phyloP scores from a whole-genome alignment of 1,140 invertebrate species.

The Ylistrum balloti region DNA sequence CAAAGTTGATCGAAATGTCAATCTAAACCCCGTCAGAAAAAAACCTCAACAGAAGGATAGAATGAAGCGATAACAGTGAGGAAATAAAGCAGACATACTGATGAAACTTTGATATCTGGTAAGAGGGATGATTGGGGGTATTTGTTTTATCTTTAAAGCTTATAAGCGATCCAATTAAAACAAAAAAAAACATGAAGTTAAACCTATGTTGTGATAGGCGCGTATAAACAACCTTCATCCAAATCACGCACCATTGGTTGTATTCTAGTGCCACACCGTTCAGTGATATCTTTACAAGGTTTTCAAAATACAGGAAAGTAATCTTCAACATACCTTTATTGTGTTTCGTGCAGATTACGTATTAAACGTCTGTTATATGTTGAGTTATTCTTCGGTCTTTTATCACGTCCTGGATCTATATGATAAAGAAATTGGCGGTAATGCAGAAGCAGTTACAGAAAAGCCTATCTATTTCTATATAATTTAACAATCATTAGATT shows the following conservation, averaged over 20 bases:
- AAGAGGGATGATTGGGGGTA: slow-evolving; percentile 8
- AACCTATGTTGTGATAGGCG: not conserved
- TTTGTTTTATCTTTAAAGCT: not conserved
- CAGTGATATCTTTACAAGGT: slow-evolving; percentile 23
- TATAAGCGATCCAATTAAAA: slow-evolving; percentile 14
- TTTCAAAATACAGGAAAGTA: not conserved
- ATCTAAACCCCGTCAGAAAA: not conserved
- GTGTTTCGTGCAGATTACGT: slow-evolving; percentile 12
- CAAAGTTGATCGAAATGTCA: not conserved
- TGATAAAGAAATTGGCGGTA: not conserved
- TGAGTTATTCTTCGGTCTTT: not conserved
- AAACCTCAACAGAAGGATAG: not conserved
- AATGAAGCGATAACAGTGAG: not conserved
- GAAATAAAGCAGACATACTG: slow-evolving; percentile 13
- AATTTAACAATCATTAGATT: not conserved
- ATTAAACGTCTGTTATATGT: not conserved
- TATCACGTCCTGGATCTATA: not conserved
- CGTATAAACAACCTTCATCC: not conserved
- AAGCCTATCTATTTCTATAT: not conserved
- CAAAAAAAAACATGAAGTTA: slow-evolving; percentile 36
- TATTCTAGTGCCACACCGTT: not conserved
- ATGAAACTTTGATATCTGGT: not conserved
- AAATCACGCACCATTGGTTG: not conserved
- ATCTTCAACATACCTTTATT: not conserved
- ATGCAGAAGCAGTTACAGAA: not conserved